These are phyloP conservation scores for Xiphydria camelus DNA, from an alignment of 2,888 invertebrate genomes.

Conservation along the genomic window DNA sequence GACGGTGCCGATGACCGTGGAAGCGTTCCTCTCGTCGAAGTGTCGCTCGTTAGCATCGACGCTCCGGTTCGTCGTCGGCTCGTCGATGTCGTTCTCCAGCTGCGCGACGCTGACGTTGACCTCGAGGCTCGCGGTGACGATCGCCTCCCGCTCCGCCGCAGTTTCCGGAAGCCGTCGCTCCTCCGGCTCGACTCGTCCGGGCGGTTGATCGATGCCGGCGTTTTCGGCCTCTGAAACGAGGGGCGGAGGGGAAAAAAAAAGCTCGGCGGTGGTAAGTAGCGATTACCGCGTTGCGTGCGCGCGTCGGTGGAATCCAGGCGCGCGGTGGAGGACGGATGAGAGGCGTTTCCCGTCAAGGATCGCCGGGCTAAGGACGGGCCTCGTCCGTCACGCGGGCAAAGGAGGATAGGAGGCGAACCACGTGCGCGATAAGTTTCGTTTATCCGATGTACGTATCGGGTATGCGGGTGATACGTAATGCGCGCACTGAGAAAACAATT, in stretches of 20 bases:
- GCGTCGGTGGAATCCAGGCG: not conserved
- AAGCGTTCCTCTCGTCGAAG: constrained; percentile 4
- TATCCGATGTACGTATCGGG: too few species aligned
- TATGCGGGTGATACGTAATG: too few species aligned
- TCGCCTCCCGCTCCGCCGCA: not conserved
- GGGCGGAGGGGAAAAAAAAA: too few species aligned
- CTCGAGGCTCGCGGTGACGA: not conserved
- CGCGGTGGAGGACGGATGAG: not conserved
- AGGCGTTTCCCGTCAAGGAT: not conserved
- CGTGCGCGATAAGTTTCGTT: too few species aligned
- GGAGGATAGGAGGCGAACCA: too few species aligned
- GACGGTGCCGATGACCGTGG: not conserved
- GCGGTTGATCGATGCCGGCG: constrained; percentile 35
- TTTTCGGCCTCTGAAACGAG: constrained; percentile 29
- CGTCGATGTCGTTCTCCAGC: not conserved
- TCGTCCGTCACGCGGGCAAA: too few species aligned
- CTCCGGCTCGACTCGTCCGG: constrained; percentile 16
- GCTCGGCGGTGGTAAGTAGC: constrained; percentile 28
- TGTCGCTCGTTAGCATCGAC: constrained; percentile 9
- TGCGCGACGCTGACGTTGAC: not conserved
- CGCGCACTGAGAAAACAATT: too few species aligned
- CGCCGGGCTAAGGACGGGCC: too few species aligned
- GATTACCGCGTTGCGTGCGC: too few species aligned
- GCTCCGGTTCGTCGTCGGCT: not conserved
- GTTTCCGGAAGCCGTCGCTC: constrained; percentile 8